Conservation (phyloP, 2,888 invertebrate species). For the Cataglyphis rosenhaueri region DNA sequence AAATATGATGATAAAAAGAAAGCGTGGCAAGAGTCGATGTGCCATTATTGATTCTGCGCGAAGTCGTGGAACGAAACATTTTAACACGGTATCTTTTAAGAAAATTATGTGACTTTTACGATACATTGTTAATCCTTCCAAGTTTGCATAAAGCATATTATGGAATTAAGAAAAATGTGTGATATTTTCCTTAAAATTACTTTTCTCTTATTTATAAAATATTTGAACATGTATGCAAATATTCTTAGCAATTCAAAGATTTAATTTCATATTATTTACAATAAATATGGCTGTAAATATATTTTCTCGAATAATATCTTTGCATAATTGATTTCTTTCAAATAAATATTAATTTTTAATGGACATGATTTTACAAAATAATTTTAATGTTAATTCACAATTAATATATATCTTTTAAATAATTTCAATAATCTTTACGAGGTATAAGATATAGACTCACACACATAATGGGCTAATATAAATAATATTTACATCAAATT, state of each 20-base stretch:
- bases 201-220: background rate
- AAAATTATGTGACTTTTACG: background rate
- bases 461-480: background rate
- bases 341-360: conserved; percentile 21
- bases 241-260: background rate
- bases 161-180: background rate
- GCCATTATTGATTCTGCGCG: background rate
- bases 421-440: background rate
- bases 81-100: background rate
- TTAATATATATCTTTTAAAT: background rate
- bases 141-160: background rate
- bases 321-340: background rate
- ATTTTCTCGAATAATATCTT: background rate
- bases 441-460: background rate
- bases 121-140: too few species aligned
- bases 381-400: background rate
- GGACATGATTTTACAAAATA: background rate
- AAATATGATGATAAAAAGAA: background rate
- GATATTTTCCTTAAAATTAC: background rate
- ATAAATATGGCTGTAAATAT: background rate
- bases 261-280: background rate
- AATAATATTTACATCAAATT: background rate
- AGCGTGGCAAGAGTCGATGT: background rate
- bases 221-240: background rate
- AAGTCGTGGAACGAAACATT: too few species aligned